Conservation (phyloP, 2,113 vertebrate genomes). For the Blennius ocellaris region DNA sequence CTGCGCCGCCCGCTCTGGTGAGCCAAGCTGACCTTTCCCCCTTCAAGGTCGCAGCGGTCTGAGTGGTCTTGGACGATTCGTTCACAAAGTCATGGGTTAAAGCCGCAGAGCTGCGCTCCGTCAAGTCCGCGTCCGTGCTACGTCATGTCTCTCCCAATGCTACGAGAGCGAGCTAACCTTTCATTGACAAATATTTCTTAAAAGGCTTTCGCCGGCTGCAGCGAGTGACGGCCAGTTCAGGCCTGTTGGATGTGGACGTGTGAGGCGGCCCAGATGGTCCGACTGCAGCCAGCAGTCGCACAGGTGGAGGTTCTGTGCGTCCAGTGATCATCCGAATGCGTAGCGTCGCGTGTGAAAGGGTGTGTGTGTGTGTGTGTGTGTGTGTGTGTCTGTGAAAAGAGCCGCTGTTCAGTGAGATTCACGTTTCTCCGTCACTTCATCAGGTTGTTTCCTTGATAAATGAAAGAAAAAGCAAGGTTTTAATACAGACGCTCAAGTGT, state of each 20-base stretch:
- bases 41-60: slow-evolving; percentile 35
- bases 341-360: slow-evolving; percentile 4
- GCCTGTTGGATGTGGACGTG: slow-evolving; percentile 7
- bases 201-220: background rate
- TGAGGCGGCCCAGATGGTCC: slow-evolving; percentile 37
- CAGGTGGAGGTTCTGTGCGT: slow-evolving; percentile 50
- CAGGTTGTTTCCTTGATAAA: slow-evolving; percentile 63
- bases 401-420: slow-evolving; percentile 63
- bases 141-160: slow-evolving; percentile 15
- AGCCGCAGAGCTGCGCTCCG: slow-evolving; percentile 33
- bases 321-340: slow-evolving; percentile 56
- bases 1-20: slow-evolving; percentile 19
- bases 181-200: background rate
- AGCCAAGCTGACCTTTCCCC: slow-evolving; percentile 42
- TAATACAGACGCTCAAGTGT: too few relatives aligned
- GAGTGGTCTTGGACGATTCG: slow-evolving; percentile 24
- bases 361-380: slow-evolving; percentile 29
- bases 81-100: slow-evolving; percentile 31
- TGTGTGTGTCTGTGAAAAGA: slow-evolving; percentile 21
- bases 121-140: slow-evolving; percentile 44
- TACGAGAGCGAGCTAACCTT: background rate
- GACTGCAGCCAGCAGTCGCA: slow-evolving; percentile 53
- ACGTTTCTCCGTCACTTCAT: slow-evolving; percentile 81
- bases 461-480: background rate
- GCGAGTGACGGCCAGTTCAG: slow-evolving; percentile 17